Evolutionary conservation across 2,888 invertebrate genomes (phyloP), one percentile per base, ranked within the genome.

Genomic region (Pseudeuparius sepicola): DNA sequence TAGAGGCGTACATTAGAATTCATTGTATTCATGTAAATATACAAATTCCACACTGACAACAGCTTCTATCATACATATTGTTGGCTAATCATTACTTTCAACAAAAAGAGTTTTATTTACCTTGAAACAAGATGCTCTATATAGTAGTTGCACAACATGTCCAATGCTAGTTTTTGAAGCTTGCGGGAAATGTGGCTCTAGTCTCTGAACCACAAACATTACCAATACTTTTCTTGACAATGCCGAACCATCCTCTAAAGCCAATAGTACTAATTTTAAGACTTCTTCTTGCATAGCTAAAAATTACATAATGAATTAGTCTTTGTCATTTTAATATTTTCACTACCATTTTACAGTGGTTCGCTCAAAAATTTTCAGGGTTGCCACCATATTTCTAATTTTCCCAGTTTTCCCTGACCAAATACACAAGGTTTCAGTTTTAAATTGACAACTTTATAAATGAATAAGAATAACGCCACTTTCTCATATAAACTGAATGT

Each of bases 111-210:
- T 28, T 9, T 10, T 7, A 23, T 13, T 60, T 60, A 88, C 94
- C 73, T 93, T 94, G 66, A 98, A 98, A 66, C 97, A 97, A 42
- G 94, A 94, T 30, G 97, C 97, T 50, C 97, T 75, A 61, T 98
- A 98, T 14, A 98, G 70, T 32, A 98, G 73, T 63, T 98, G 98
- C 35, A 98, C 96, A 26, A 98, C 97, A 65, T 98, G 97, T 7
- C 97, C 97, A 58, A 98, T 96, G 59, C 93, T 93, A 16, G 97
- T 98, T 69, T 98, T 98, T 12, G 96, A 94, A 37, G 96, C 94
- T 67, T 90, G 90, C 2, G 90, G 86, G 62, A 88, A 89, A 61
- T 93, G 92, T 27, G 94, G 90, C 61, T 92, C 88, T 48, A 98
- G 68, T 54, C 92, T 75, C 66, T 97, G 94, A 41, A 98, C 96